Conservation (phyloP, 2,888 invertebrate species). For the Quadroppia sp. region DNA sequence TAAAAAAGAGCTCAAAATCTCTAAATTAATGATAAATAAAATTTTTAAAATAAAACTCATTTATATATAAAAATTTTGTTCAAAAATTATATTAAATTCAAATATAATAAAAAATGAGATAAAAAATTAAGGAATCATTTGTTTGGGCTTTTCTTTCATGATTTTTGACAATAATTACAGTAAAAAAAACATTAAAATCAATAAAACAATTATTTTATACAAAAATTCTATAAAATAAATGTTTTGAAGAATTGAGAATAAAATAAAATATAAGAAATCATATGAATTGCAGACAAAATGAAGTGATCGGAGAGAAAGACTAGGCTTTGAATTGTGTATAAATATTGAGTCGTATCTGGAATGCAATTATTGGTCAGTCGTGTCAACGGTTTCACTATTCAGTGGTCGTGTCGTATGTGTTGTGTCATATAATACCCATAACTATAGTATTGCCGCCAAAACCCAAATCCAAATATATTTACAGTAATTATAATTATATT, state of each 20-base stretch:
- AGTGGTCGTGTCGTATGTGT: slow-evolving; percentile 6
- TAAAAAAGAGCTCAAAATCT: neutral
- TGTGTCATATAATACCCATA: slow-evolving; percentile 19
- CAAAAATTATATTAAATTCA: neutral
- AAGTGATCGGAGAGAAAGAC: slow-evolving; percentile 20
- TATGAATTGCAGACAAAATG: neutral
- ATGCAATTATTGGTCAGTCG: neutral
- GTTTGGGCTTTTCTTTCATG: neutral
- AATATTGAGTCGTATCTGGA: slow-evolving; percentile 15
- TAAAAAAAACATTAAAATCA: neutral
- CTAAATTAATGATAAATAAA: neutral
- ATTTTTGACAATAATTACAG: too few relatives aligned
- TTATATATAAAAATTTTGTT: neutral
- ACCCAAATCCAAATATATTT: slow-evolving; percentile 8
- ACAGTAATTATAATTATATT: slow-evolving; percentile 23
- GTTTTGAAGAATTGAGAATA: neutral
- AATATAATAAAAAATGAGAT: neutral
- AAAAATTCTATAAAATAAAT: neutral
- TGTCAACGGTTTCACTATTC: neutral
- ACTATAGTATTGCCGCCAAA: slow-evolving; percentile 25
- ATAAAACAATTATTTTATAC: neutral
- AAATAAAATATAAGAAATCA: slow-evolving; percentile 4
- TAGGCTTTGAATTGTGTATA: slow-evolving; percentile 6
- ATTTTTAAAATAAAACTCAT: neutral
- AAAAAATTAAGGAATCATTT: neutral